A percentile compares a stretch with the other conserved stretches of the same genome.
Conservation (phyloP, 2,888 invertebrate genomes). For the Chalcis sispes region DNA sequence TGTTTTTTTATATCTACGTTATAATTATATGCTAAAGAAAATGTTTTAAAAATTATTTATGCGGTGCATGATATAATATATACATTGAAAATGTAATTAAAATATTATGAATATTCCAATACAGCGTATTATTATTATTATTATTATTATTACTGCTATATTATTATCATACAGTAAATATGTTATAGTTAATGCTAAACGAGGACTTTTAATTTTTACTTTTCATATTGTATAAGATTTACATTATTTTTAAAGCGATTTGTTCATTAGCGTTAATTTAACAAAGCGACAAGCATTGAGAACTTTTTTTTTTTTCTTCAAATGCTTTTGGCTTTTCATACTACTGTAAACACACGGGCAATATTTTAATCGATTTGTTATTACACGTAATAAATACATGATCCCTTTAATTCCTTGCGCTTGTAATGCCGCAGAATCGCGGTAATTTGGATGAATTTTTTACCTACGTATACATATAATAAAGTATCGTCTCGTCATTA, state of each 20-base stretch:
- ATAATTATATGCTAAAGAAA: conserved; percentile 20
- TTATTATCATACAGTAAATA: no score
- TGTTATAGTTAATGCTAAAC: neutral
- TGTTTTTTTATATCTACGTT: conserved; percentile 47
- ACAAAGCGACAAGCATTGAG: neutral
- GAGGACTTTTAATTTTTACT: conserved; percentile 6
- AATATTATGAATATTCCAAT: conserved; percentile 30
- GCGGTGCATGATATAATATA: conserved; percentile 14
- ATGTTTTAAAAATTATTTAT: conserved; percentile 45
- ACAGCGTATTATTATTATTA: conserved; percentile 6
- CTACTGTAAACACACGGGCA: conserved; percentile 10
- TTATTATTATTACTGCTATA: neutral
- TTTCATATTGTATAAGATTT: neutral
- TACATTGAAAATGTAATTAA: conserved; percentile 14
- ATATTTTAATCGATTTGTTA: conserved; percentile 27
- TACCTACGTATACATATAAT: conserved; percentile 28
- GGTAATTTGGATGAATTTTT: conserved; percentile 34
- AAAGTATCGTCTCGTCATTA: conserved; percentile 29
- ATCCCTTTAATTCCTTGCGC: conserved; percentile 23
- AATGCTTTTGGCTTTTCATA: neutral
- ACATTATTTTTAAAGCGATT: conserved; percentile 42
- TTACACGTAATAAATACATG: conserved; percentile 12
- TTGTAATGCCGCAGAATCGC: conserved; percentile 4
- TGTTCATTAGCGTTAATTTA: conserved; percentile 1
- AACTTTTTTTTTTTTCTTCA: no score